Evolutionary conservation across 2,797 vertebrate species (phyloP).

Genomic region (Myotis findleyi): DNA sequence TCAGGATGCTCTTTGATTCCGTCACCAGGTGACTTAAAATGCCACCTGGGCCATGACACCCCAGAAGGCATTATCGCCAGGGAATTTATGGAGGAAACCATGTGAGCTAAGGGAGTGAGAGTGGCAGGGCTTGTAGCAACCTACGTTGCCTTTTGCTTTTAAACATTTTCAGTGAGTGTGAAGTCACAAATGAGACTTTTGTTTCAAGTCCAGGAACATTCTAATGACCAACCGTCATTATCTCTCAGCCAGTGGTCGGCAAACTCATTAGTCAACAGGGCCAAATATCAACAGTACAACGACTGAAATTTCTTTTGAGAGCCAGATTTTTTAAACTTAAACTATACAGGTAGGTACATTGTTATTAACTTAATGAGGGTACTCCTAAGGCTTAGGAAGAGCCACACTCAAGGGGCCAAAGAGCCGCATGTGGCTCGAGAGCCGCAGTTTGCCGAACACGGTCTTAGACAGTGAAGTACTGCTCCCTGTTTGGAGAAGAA

Average conservation of each 20-base stretch:
- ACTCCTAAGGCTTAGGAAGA: no score
- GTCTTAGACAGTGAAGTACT: neutral
- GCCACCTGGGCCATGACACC: neutral
- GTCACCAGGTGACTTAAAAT: neutral
- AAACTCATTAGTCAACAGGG: no score
- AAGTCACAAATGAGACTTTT: neutral
- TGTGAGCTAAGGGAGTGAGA: neutral
- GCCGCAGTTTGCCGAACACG: no score
- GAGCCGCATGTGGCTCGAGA: no score
- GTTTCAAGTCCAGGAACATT: neutral
- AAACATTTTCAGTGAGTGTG: neutral
- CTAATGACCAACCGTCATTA: neutral
- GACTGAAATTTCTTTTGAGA: no score
- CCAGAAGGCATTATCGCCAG: neutral
- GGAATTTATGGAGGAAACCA: neutral
- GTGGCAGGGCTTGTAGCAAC: neutral
- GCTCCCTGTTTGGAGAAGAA: neutral
- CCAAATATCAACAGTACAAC: no score
- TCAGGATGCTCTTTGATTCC: neutral
- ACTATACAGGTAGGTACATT: no score
- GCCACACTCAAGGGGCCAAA: no score
- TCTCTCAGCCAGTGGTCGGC: neutral
- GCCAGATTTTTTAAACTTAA: no score
- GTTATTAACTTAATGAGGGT: no score
- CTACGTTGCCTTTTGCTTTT: neutral